Evolutionary conservation across 2,888 invertebrate species (phyloP).

Genomic region (Pyrocoelia pectoralis): DNA sequence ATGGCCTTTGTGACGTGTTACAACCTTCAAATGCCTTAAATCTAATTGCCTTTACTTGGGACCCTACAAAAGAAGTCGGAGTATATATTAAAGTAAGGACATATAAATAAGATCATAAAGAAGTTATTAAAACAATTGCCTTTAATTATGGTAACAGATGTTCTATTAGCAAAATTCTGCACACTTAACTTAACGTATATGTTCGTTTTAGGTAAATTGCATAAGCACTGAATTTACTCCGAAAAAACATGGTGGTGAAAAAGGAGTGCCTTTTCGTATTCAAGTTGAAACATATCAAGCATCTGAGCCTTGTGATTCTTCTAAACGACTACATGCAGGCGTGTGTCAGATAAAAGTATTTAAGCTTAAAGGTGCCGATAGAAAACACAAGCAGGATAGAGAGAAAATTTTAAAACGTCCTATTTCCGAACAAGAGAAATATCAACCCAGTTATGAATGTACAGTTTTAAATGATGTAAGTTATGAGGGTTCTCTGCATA

Average conservation of each 20-base stretch:
- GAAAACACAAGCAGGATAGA: slow-evolving; percentile 96
- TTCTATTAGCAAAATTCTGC: background rate
- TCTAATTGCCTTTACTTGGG: slow-evolving; percentile 90
- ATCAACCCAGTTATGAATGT: slow-evolving; percentile 94
- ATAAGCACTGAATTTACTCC: slow-evolving; percentile 98
- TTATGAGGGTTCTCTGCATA: slow-evolving; percentile 26
- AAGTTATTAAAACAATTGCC: background rate
- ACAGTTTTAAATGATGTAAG: slow-evolving; percentile 91
- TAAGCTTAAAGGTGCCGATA: slow-evolving; percentile 93
- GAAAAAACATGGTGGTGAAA: slow-evolving; percentile 97
- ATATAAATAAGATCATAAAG: slow-evolving; percentile 8
- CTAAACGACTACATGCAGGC: slow-evolving; percentile 84
- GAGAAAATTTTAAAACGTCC: slow-evolving; percentile 92
- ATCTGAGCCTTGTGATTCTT: slow-evolving; percentile 58
- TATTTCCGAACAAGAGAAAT: slow-evolving; percentile 85
- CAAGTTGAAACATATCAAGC: slow-evolving; percentile 90
- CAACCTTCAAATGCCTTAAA: slow-evolving; percentile 78
- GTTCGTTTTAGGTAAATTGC: slow-evolving; percentile 83
- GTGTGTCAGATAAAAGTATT: slow-evolving; percentile 97
- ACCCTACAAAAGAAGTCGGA: slow-evolving; percentile 95
- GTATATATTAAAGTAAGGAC: slow-evolving; percentile 85
- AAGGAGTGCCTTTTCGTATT: slow-evolving; percentile 95
- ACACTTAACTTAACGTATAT: too few relatives aligned
- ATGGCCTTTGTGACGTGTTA: slow-evolving; percentile 85
- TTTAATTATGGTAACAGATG: background rate